phyloP scores from a whole-genome alignment of 37 sponge, comb jelly and placozoan genomes.

The Petrosia ficiformis region DNA sequence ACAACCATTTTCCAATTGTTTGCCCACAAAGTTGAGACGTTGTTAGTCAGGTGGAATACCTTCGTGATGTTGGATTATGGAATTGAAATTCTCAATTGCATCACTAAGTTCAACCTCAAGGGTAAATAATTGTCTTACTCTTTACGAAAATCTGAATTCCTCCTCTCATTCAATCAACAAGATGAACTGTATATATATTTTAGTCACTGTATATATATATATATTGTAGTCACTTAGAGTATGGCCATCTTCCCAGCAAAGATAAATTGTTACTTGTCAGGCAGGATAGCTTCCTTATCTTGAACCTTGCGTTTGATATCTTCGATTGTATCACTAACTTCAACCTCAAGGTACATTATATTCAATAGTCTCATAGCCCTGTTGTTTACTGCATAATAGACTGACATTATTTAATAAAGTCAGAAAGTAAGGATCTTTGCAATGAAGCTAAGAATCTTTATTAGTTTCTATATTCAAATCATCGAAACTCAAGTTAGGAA shows the following conservation, averaged over 20 bases:
- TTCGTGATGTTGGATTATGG: constrained; percentile 97
- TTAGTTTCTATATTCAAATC: too few relatives aligned
- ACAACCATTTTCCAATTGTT: too few relatives aligned
- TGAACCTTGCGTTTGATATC: constrained; percentile 72
- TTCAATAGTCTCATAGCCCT: too few relatives aligned
- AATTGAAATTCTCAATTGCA: constrained; percentile 93
- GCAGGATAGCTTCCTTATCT: constrained; percentile 77
- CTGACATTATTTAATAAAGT: too few relatives aligned
- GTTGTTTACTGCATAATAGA: too few relatives aligned
- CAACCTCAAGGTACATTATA: constrained; percentile 97
- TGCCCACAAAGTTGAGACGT: too few relatives aligned
- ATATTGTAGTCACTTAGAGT: constrained; percentile 85
- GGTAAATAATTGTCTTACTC: constrained; percentile 93
- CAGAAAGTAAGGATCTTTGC: too few relatives aligned
- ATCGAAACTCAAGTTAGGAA: too few relatives aligned
- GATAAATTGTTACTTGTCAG: constrained; percentile 74
- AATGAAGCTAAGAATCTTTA: too few relatives aligned
- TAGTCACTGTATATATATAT: too few relatives aligned
- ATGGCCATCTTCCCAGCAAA: constrained; percentile 88
- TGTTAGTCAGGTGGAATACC: constrained; percentile 98
- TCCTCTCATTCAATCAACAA: constrained; percentile 48
- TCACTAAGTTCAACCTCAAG: constrained; percentile 94
- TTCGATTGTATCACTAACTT: constrained; percentile 85
- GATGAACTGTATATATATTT: constrained; percentile 91
- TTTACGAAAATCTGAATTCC: neutral